Base-by-base conservation (phyloP, 2,888 invertebrate species). In the Nomada fabriciana region DNA sequence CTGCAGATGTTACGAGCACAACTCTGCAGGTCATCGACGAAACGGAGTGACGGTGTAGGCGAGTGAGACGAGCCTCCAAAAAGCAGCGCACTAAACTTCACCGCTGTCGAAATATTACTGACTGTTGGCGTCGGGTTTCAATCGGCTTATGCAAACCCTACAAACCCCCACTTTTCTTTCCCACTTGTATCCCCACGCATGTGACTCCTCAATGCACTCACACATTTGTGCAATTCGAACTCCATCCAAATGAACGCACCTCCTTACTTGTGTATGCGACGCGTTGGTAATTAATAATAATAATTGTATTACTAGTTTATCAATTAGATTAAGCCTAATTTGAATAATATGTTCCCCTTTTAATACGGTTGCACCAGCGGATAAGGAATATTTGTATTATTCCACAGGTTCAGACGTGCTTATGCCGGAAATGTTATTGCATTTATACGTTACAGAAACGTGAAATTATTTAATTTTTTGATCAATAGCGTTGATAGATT, bases 91-190 rank as follows among this genome's bases (percentile, higher is more conserved):
- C 36, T 42, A 70, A 42, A 29, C 53, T 25, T 25, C 36, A 7
- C 74, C 55, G 63, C 23, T 42, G 83, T 50, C 55, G 70, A 74
- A 78, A 53, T 72, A 71, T 76, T 78, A 86, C 85, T 85, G 61
- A 72, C 80, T 83, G 68, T 55, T 63, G 29, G 84, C 57, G 61
- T 69, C 65, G 59, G 57, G 61, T 52, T 80, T 83, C 76, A 75
- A 77, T 83, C 76, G 65, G 68, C 78, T 85, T 85, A 81, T 75
- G 72, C 80, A 81, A 83, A 83, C 59, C 75, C 64, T 64, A 55
- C 63, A 60, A 64, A 52, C 55, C 67, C 69, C 77, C 80, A 55
- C 67, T n/a, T 50, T 78, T 36, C 68, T 68, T 60, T 65, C 70
- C 55, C 52, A 23, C 23, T 29, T 25, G 42, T 70, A 63, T 75